These are phyloP conservation scores for Euthynnus affinis DNA, from an alignment of 2,797 vertebrate genomes.

Conservation along the genomic window DNA sequence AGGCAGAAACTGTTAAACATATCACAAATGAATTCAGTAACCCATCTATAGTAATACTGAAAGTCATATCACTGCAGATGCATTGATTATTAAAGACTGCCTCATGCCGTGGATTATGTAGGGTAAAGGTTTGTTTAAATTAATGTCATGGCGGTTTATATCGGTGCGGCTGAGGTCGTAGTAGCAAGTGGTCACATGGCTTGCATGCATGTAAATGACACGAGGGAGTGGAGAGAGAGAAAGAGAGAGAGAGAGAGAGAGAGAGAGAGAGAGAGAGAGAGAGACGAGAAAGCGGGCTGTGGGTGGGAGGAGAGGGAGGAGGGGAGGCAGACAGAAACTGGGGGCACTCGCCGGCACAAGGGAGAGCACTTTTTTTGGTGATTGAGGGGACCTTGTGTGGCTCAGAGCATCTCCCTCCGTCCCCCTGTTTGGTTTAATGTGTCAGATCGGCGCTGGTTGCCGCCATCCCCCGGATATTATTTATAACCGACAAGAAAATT, in stretches of 20 bases:
- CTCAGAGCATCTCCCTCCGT: conserved; percentile 20
- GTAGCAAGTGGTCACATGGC: conserved; percentile 56
- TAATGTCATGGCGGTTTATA: not conserved
- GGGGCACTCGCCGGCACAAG: conserved; percentile 23
- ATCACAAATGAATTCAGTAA: too few species aligned
- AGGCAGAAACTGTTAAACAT: too few species aligned
- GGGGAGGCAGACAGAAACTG: conserved; percentile 28
- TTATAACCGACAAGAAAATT: conserved; percentile 57
- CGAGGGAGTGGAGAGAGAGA: conserved; percentile 20
- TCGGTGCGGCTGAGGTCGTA: not conserved
- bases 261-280: conserved; percentile 4
- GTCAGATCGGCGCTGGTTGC: conserved; percentile 7
- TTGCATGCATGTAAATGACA: conserved; percentile 40
- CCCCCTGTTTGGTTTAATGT: not conserved
- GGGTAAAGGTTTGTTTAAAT: too few species aligned
- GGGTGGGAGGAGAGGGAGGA: conserved; percentile 17
- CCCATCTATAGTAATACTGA: too few species aligned
- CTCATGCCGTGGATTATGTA: too few species aligned
- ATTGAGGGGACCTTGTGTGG: conserved; percentile 19
- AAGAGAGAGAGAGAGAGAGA: not conserved
- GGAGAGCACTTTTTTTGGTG: conserved; percentile 30
- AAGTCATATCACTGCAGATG: too few species aligned
- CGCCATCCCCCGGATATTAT: conserved; percentile 41
- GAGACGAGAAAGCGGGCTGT: not conserved
- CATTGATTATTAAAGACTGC: too few species aligned